These are phyloP conservation scores for Melipona beecheii DNA, from an alignment of 2,888 invertebrate genomes.

Conservation along the genomic window DNA sequence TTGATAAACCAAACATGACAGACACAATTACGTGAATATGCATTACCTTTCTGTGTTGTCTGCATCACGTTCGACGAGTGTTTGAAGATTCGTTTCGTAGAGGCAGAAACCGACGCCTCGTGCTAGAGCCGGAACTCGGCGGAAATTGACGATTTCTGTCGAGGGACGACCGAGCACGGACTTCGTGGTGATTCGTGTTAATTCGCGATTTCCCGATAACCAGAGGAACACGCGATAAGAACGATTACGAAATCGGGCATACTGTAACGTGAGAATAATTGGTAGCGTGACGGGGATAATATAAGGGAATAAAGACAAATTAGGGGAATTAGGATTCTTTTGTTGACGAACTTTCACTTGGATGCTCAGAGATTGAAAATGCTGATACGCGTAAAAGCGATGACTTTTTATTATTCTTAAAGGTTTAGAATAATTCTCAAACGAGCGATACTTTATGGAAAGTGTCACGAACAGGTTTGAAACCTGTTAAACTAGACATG, in stretches of 20 bases:
- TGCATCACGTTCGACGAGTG: conserved; percentile 36
- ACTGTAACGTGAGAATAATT: conserved; percentile 28
- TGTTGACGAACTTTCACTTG: background rate
- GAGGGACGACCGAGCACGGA: conserved; percentile 18
- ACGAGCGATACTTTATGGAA: background rate
- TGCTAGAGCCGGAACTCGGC: conserved; percentile 32
- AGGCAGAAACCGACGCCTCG: conserved; percentile 19
- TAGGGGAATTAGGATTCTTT: background rate
- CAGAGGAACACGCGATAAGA: conserved; percentile 35
- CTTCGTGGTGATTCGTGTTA: conserved; percentile 39
- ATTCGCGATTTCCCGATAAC: conserved; percentile 44
- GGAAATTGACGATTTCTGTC: conserved; percentile 56
- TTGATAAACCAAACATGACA: background rate
- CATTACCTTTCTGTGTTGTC: background rate
- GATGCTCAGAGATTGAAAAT: background rate
- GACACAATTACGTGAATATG: background rate
- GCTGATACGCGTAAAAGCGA: background rate
- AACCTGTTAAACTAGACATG: background rate
- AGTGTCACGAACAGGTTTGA: background rate
- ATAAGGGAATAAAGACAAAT: background rate
- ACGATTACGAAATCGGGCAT: conserved; percentile 32
- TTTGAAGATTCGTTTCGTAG: conserved; percentile 30
- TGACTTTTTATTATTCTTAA: conserved; percentile 13
- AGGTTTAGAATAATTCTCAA: background rate
- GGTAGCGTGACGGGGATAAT: conserved; percentile 3